Percentiles rank a stretch among this genome's conserved stretches.
phyloP scores from a whole-genome alignment of 1,140 invertebrate species.

The Neodiprion virginianus region DNA sequence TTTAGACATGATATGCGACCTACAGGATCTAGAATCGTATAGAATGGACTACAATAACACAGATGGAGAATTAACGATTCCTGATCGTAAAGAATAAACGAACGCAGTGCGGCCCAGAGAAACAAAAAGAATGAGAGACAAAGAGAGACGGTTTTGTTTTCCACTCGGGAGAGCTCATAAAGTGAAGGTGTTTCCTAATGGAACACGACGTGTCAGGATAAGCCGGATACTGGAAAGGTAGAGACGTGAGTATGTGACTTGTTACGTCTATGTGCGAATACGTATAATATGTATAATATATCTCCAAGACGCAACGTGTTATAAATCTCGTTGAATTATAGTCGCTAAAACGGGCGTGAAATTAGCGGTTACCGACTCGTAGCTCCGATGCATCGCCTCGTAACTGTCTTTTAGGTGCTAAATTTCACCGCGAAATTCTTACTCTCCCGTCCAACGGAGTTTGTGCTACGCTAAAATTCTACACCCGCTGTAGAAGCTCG shows the following conservation, averaged over 20 bases:
- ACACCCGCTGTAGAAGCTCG: not conserved
- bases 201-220: slow-evolving; percentile 56
- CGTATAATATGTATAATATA: not conserved
- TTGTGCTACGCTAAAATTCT: not conserved
- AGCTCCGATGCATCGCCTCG: slow-evolving; percentile 46
- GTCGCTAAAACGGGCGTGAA: slow-evolving; percentile 61
- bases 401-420: slow-evolving; percentile 62
- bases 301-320: slow-evolving; percentile 13
- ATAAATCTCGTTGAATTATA: slow-evolving; percentile 61
- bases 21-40: slow-evolving; percentile 2
- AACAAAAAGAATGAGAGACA: not conserved
- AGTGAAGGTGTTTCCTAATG: slow-evolving; percentile 45
- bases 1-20: not conserved
- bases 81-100: not conserved
- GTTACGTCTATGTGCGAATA: not conserved
- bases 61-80: not conserved
- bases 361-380: slow-evolving; percentile 56
- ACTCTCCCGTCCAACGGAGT: not conserved
- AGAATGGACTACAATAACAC: not conserved
- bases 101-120: not conserved
- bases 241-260: slow-evolving; percentile 2
- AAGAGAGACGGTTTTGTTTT: slow-evolving; percentile 21
- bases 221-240: slow-evolving; percentile 28
- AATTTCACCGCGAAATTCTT: slow-evolving; percentile 43
- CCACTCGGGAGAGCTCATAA: slow-evolving; percentile 44